phyloP scores from a whole-genome alignment of 2,113 vertebrate genomes.

The Tyrannus savana region DNA sequence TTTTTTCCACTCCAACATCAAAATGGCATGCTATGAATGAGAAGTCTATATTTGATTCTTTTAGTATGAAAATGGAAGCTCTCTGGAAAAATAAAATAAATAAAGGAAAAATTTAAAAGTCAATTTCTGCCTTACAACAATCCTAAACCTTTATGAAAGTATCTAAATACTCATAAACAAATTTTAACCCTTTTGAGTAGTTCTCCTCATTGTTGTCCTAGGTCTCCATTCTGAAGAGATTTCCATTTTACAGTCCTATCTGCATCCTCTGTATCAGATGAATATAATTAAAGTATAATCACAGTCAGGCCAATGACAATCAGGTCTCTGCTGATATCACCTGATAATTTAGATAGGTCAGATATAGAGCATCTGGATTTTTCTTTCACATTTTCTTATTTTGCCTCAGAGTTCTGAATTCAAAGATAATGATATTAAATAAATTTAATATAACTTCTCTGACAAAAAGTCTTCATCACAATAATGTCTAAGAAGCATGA shows the following conservation, averaged over 20 bases:
- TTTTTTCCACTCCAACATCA: not conserved
- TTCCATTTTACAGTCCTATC: not conserved
- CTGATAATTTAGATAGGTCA: not conserved
- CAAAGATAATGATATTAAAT: not conserved
- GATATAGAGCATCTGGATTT: not conserved
- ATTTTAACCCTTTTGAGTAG: not conserved
- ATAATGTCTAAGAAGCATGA: not conserved
- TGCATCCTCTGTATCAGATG: not conserved
- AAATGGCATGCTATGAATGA: not conserved
- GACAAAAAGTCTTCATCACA: not conserved
- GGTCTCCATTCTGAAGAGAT: not conserved
- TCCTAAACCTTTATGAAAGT: not conserved
- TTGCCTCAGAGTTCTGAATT: not conserved
- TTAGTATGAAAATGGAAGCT: not conserved
- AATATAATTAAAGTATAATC: not conserved
- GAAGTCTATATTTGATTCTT: not conserved
- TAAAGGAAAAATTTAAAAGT: not conserved
- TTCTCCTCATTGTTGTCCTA: not conserved
- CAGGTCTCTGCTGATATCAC: not conserved
- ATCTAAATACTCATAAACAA: not conserved
- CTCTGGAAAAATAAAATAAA: not conserved
- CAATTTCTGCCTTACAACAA: not conserved
- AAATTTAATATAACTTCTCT: not conserved
- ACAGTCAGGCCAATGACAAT: not conserved
- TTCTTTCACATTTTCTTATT: not conserved